These are phyloP conservation scores for Phocides pigmalion DNA, from an alignment of 1,140 invertebrate genomes.

Conservation along the genomic window DNA sequence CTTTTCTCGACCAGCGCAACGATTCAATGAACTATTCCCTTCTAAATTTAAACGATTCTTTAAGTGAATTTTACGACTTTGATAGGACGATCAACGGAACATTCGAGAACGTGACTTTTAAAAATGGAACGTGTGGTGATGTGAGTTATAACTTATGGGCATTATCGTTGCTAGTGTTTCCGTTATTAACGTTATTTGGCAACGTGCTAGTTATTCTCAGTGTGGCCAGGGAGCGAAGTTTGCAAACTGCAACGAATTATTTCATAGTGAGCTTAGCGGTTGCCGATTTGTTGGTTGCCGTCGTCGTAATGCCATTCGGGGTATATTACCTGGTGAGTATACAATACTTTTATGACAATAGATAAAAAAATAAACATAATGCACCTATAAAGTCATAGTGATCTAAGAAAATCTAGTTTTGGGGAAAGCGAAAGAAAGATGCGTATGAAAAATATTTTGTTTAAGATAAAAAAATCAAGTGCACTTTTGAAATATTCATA, in stretches of 20 bases:
- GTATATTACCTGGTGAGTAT: constrained; percentile 97
- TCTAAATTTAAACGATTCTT: constrained; percentile 45
- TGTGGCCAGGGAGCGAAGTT: constrained; percentile 93
- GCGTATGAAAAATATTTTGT: too few species aligned
- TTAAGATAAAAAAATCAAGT: too few species aligned
- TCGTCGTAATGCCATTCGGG: constrained; percentile 99
- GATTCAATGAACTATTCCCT: constrained; percentile 35
- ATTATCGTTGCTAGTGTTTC: constrained; percentile 93
- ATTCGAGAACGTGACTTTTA: constrained; percentile 53
- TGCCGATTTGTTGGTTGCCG: constrained; percentile 97
- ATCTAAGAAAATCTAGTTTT: too few species aligned
- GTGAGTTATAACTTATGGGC: constrained; percentile 91
- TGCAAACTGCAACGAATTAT: constrained; percentile 98
- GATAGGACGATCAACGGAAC: constrained; percentile 47
- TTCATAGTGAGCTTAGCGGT: constrained; percentile 98
- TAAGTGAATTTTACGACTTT: constrained; percentile 50
- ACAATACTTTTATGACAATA: neutral
- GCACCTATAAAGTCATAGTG: too few species aligned
- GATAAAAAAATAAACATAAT: too few species aligned
- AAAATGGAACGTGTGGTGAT: constrained; percentile 63
- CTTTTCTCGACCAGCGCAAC: constrained; percentile 24
- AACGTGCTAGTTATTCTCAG: constrained; percentile 98
- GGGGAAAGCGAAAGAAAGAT: too few species aligned
- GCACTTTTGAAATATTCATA: too few species aligned
- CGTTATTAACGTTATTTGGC: constrained; percentile 96